Evolutionary conservation across 2,113 vertebrate species (phyloP), one percentile per base, ranked within the genome.

Genomic region (Trochalopteron elliotii): DNA sequence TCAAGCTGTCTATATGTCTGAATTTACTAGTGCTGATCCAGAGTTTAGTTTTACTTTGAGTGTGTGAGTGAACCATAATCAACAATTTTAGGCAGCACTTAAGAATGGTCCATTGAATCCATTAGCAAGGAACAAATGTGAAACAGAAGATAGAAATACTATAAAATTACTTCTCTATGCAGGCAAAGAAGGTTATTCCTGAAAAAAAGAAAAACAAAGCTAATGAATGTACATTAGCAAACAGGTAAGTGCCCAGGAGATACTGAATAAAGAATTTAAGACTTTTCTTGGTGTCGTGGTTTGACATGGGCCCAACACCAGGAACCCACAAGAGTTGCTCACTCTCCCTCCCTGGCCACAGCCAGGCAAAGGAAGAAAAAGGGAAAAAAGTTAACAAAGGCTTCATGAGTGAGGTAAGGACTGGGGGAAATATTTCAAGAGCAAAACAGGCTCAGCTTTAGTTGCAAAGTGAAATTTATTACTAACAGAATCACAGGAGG

Each of bases 241-340:
- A 65, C 30, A 76, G 30, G n/a, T 45, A 69, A 87, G 50, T 50
- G 22, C 10, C 45, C 30, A 50, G 13, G 19, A 83, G 28, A 61
- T 47, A 80, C 6, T 10, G 33, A 79, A 65, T 42, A 56, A 84
- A 78, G n/a, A 79, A 61, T 75, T 91, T 75, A 23, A 68, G 37
- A 42, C 49, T 88, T 75, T 72, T 79, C 42, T 75, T 67, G 45
- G 15, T 44, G 24, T 53, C 0, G 0, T 28, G 18, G 23, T 42
- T 52, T 64, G 47, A 64, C 24, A 27, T 23, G 35, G 37, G 31
- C 31, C 19, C 24, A 52, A 23, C 0, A 1, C 14, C 31, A 42
- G 37, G 11, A 3, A 28, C 15, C 15, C 15, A 30, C 0, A 0
- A 35, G 37, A 18, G 11, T 22, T 0, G 0, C 24, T 64, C 1